Evolutionary conservation across 2,113 vertebrate species (phyloP).

Genomic region (Eurystomus gularis): DNA sequence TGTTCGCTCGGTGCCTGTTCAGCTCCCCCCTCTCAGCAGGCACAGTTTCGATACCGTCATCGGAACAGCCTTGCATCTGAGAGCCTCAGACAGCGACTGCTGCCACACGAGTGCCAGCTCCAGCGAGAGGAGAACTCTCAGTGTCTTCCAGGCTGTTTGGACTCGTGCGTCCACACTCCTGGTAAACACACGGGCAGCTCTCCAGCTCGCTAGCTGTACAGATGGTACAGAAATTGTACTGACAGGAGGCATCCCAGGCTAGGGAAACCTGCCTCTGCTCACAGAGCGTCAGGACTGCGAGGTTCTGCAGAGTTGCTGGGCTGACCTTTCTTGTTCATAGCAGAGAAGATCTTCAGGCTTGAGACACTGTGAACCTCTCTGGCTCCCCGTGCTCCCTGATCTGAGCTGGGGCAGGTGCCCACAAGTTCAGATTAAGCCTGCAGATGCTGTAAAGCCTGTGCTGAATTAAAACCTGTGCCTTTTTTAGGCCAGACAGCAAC

Average conservation of each 20-base stretch:
- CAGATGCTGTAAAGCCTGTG: background rate
- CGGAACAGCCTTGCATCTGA: background rate
- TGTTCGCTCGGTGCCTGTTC: background rate
- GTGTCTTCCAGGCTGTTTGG: background rate
- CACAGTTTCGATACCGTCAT: background rate
- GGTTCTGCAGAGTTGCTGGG: background rate
- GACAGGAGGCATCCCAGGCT: background rate
- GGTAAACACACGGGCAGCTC: background rate
- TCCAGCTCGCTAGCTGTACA: background rate
- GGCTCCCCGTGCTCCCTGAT: background rate
- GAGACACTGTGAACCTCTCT: background rate
- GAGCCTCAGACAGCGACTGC: background rate
- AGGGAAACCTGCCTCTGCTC: background rate
- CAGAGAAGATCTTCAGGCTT: background rate
- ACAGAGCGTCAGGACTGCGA: rapidly evolving
- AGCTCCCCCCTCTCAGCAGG: background rate
- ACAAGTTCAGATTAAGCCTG: background rate
- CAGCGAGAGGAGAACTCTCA: background rate
- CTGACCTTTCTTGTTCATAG: background rate
- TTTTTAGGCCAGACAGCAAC: background rate
- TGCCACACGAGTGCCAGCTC: background rate
- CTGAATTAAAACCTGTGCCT: background rate
- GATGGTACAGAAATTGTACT: background rate
- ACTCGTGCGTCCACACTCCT: background rate
- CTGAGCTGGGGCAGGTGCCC: background rate